A percentile compares a stretch with the other conserved stretches of the same genome.
phyloP scores from a whole-genome alignment of 2,113 vertebrate species.

The Blennius ocellaris region DNA sequence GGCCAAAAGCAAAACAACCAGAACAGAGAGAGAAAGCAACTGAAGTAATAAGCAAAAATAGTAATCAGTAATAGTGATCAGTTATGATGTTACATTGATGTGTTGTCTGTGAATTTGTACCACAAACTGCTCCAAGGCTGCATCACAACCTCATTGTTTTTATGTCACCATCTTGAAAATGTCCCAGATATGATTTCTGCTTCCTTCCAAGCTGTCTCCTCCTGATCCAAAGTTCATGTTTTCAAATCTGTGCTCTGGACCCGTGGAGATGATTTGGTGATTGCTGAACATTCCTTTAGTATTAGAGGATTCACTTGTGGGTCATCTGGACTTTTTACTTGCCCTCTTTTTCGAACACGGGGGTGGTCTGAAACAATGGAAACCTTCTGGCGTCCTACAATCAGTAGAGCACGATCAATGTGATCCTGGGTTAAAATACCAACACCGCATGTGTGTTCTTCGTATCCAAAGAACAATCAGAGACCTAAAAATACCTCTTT shows the following conservation, averaged over 20 bases:
- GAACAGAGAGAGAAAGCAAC: too few relatives aligned
- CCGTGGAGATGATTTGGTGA: conserved; percentile 62
- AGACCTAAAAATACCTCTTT: conserved; percentile 12
- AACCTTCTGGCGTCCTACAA: conserved; percentile 56
- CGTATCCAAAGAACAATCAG: conserved; percentile 14
- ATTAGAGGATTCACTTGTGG: conserved; percentile 76
- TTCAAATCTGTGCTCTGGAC: conserved; percentile 64
- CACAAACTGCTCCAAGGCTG: neutral
- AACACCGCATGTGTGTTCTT: conserved; percentile 16
- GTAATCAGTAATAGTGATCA: too few relatives aligned
- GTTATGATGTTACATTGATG: too few relatives aligned
- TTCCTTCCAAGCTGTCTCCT: conserved; percentile 33
- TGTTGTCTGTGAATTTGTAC: neutral
- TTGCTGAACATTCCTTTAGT: conserved; percentile 74
- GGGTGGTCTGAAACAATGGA: conserved; percentile 73
- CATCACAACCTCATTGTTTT: neutral
- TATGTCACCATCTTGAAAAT: conserved; percentile 32
- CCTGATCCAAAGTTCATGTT: conserved; percentile 34
- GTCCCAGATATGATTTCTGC: conserved; percentile 33
- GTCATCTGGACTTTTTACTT: conserved; percentile 74
- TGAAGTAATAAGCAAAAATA: too few relatives aligned
- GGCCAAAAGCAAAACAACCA: too few relatives aligned
- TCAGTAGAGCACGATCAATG: conserved; percentile 52
- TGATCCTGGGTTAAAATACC: conserved; percentile 29
- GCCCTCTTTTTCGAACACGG: conserved; percentile 45